phyloP scores from a whole-genome alignment of 2,113 vertebrate species.

The Petrocephalus zakoni region DNA sequence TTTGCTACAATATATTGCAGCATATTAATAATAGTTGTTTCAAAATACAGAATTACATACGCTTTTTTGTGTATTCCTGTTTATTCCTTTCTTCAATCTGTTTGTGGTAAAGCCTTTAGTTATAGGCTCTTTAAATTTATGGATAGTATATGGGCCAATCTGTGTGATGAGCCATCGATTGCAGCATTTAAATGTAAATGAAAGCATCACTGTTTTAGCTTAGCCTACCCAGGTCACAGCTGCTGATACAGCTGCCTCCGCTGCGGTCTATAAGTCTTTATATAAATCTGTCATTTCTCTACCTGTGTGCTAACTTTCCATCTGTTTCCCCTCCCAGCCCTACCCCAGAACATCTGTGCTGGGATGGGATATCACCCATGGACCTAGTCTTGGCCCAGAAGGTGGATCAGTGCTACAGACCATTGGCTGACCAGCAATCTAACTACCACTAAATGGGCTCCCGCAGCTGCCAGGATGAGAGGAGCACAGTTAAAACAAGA shows the following conservation, averaged over 20 bases:
- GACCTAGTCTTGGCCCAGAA: neutral
- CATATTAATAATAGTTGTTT: neutral
- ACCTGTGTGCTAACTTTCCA: slow-evolving; percentile 2
- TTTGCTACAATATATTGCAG: neutral
- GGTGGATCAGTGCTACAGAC: neutral
- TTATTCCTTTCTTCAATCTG: neutral
- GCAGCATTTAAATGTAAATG: neutral
- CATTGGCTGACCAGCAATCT: neutral
- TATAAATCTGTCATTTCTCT: neutral
- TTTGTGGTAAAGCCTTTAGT: neutral
- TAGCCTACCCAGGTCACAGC: neutral
- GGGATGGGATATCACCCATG: neutral
- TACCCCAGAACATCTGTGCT: neutral
- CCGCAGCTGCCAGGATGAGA: neutral
- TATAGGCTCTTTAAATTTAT: neutral
- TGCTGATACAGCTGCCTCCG: neutral
- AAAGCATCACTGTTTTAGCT: neutral
- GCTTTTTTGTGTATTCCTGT: neutral
- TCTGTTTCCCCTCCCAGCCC: neutral
- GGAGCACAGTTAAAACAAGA: neutral
- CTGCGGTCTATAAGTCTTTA: neutral
- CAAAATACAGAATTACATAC: neutral
- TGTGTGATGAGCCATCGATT: neutral
- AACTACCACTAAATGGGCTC: neutral
- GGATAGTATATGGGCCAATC: neutral